Base-by-base conservation (phyloP, 2,888 invertebrate genomes). In the Andrena haemorrhoa region DNA sequence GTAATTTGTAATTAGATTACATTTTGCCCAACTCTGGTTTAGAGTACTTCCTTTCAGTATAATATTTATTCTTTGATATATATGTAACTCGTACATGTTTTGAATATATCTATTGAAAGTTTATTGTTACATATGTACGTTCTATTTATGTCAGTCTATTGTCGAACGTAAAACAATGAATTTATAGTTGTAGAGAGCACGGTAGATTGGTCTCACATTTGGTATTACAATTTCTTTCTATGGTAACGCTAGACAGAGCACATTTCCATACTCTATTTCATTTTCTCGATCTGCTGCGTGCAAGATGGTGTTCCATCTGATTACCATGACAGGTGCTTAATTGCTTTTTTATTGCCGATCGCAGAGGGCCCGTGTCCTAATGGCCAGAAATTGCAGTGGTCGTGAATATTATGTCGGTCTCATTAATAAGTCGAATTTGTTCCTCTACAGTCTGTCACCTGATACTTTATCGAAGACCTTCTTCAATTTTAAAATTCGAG, bases 101-200 rank as follows among this genome's bases (percentile, higher is more conserved):
- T 82, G 41, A 68, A 64, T 78, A 78, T 53, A 79, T 74, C 12
- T 41, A 53, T 49, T 23, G 66, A 83, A 71, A 75, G 77, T 72
- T 83, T 61, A 58, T 61, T 75, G 66, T 80, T 63, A 75, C 16
- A 69, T 71, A 66, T 49, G 69, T 72, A 5, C 47, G 49, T 70
- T 64, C 71, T 73, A 61, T 81, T 71, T 78, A 41, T 83, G 78
- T 69, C 58, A 82, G 63, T 69, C 35, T 79, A 58, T 70, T 53
- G 47, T 76, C 60, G 66, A 73, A n/a, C 84, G 73, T 76, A 49
- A 75, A 79, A 31, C 56, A 47, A 61, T 31, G 49, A 56, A 83
- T 53, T 73, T 20, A 70, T 87, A 85, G 87, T 61, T 76, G 81
- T 87, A 87, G 85, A 79, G 16, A 87, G 87, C 87, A 87, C 85